These are phyloP conservation scores for Neocrepidodera transversa DNA, from an alignment of 2,888 invertebrate genomes.

Conservation along the genomic window DNA sequence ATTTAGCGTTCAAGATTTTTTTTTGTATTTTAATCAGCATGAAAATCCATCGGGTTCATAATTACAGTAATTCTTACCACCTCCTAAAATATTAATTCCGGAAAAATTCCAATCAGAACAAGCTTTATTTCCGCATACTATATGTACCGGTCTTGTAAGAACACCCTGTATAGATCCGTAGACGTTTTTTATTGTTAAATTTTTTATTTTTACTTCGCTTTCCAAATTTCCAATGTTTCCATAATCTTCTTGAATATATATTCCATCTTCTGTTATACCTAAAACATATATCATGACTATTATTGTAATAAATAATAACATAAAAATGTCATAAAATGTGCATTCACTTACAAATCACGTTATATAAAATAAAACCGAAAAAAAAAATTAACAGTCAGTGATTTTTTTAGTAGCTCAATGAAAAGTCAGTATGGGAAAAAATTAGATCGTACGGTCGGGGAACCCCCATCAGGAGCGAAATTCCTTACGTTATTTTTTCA, in stretches of 20 bases:
- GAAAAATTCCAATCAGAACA: slow-evolving; percentile 24
- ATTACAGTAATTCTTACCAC: slow-evolving; percentile 22
- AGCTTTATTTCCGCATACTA: slow-evolving; percentile 19
- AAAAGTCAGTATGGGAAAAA: too few relatives aligned
- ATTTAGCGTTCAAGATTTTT: too few relatives aligned
- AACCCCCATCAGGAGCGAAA: too few relatives aligned
- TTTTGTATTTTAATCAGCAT: too few relatives aligned
- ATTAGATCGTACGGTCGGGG: too few relatives aligned
- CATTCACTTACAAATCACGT: too few relatives aligned
- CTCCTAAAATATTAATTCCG: slow-evolving; percentile 22
- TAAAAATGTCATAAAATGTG: background rate
- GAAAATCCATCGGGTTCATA: slow-evolving; percentile 22
- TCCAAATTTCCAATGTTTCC: slow-evolving; percentile 21
- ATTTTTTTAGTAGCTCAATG: too few relatives aligned
- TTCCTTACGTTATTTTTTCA: too few relatives aligned
- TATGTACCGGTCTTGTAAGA: slow-evolving; percentile 12
- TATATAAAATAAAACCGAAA: too few relatives aligned
- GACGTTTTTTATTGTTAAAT: slow-evolving; percentile 21
- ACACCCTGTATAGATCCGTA: slow-evolving; percentile 17
- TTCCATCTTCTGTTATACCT: slow-evolving; percentile 27
- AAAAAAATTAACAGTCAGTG: too few relatives aligned
- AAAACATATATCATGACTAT: slow-evolving; percentile 4
- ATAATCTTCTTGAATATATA: slow-evolving; percentile 30
- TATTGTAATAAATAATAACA: background rate
- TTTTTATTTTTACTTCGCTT: slow-evolving; percentile 16